Evolutionary conservation across 1,140 invertebrate genomes (phyloP).

Genomic region (Drosophila arizonae): DNA sequence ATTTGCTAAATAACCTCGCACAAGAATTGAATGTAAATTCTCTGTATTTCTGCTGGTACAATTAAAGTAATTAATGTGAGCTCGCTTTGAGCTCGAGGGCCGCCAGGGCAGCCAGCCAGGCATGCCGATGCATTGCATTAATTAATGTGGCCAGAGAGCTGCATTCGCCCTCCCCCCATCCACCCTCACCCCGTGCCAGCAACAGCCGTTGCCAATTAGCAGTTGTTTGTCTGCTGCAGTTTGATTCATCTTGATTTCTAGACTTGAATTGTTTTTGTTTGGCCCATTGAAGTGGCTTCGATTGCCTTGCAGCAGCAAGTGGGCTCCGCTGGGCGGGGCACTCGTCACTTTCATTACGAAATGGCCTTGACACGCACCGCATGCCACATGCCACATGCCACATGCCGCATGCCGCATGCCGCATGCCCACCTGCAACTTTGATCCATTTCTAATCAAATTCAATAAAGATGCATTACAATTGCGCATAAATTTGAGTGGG

Average conservation of each 20-base stretch:
- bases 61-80: too few species aligned
- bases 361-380: conserved; percentile 28
- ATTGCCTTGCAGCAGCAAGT: too few species aligned
- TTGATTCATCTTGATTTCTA: conserved; percentile 3
- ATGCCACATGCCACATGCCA: neutral
- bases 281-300: too few species aligned
- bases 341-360: conserved; percentile 32
- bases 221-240: neutral
- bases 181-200: too few species aligned
- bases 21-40: too few species aligned
- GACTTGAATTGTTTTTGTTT: neutral
- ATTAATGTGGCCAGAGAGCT: neutral
- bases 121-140: neutral
- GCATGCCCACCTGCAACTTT: conserved; percentile 17
- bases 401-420: neutral
- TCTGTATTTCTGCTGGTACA: too few species aligned
- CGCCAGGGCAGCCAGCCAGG: too few species aligned
- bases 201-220: neutral
- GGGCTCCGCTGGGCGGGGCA: neutral
- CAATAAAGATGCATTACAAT: conserved; percentile 50
- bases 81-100: too few species aligned
- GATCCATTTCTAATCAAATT: conserved; percentile 48
- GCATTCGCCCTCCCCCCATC: neutral
- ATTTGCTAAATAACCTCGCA: too few species aligned
- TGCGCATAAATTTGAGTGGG: conserved; percentile 43